Base-by-base conservation (phyloP, 1,140 invertebrate species). In the Halyomorpha halys region DNA sequence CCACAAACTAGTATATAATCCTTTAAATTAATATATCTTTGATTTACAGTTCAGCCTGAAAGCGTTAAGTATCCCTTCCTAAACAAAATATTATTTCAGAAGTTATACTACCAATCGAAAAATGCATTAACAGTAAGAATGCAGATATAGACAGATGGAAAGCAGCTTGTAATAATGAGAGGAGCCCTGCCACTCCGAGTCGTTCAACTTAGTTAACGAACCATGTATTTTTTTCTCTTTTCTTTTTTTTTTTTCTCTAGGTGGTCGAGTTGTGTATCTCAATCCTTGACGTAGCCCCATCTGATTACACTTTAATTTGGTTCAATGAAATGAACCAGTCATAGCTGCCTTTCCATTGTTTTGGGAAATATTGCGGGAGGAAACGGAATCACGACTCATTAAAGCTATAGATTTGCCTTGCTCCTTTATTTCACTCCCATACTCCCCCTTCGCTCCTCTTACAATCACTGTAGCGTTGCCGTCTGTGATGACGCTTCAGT, bases 221-320 rank as follows among this genome's bases (percentile, higher is more conserved):
- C 51, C 51, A 21, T 53, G 51, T 13, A 23, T 53, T 53, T 53
- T n/a, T 53, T 53, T 53, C 21, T 53, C 21, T 23, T 23, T 53
- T 53, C 21, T 53, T 19, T 18, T 53, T 23, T 23, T 19, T 23
- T 47, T 47, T 47, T 3, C 18, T 16, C 15, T 2, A 47, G 45
- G 18, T 30, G 27, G 27, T 30, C 27, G 45, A 47, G 45, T 13
- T 18, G 51, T 53, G 51, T 53, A 53, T 53, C 51, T 23, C n/a
- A 53, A 53, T 53, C 51, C 51, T 53, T 53, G 51, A 53, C 51
- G 16, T n/a, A 53, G 51, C 51, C 51, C 51, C 51, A 53, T 53
- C 51, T 53, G 51, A 53, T 53, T 53, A 53, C 21, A 53, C 51
- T 53, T 53, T 53, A 53, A 53, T 53, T 53, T 53, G n/a, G 51